Conservation (phyloP, 1,140 invertebrate species). For the Parapsyche elsis region DNA sequence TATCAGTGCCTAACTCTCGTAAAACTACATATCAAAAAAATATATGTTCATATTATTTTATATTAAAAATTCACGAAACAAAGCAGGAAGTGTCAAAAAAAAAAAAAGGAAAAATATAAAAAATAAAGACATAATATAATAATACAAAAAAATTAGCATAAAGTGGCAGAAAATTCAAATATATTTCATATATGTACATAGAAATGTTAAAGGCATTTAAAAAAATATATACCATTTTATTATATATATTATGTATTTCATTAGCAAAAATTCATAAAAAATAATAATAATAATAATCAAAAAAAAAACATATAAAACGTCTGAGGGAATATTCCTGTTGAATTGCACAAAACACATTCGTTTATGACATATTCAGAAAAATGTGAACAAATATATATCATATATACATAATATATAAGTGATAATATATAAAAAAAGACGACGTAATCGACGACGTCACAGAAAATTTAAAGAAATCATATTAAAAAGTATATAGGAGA, state of each 20-base stretch:
- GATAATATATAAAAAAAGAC: not conserved
- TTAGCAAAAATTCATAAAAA: conserved; percentile 17
- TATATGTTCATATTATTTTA: conserved; percentile 1
- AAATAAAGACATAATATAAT: conserved; percentile 18
- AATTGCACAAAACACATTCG: not conserved
- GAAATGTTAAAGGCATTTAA: too few relatives aligned
- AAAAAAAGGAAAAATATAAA: conserved; percentile 25
- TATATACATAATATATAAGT: not conserved
- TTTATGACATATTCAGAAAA: conserved; percentile 19
- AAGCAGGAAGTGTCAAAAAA: conserved; percentile 39
- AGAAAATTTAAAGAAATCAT: not conserved
- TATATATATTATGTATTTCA: not conserved
- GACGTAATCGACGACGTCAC: not conserved
- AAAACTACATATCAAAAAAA: not conserved
- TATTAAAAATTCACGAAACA: conserved; percentile 25
- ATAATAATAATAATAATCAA: conserved; percentile 30
- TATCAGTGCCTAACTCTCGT: conserved; percentile 22
- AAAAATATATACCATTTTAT: conserved; percentile 7
- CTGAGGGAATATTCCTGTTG: not conserved
- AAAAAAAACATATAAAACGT: conserved; percentile 7
- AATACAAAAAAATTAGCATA: conserved; percentile 32
- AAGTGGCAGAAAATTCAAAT: conserved; percentile 15
- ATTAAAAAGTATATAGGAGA: conserved; percentile 8
- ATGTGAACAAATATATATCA: not conserved
- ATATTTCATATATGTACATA: conserved; percentile 3